Percentiles rank a stretch among this genome's conserved stretches.
Evolutionary conservation across 2,797 vertebrate genomes (phyloP).

Genomic region (Octomys mimax): DNA sequence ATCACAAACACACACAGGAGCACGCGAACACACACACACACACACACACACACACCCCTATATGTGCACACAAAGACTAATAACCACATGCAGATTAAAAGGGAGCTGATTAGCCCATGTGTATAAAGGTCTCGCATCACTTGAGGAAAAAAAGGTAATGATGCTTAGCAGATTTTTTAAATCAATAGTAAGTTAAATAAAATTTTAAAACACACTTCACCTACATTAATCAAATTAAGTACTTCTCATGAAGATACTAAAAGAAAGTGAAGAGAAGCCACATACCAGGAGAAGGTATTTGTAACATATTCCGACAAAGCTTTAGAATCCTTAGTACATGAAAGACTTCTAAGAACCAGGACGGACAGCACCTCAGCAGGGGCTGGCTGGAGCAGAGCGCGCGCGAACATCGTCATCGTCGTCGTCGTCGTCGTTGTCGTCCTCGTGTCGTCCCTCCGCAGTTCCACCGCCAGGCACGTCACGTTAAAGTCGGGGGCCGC

Average conservation of each 20-base stretch:
- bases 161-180: not conserved
- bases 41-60: not conserved
- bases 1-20: too few relatives aligned
- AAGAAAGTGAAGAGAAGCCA: not conserved
- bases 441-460: not conserved
- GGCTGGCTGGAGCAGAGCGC: not conserved
- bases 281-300: not conserved
- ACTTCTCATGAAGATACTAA: not conserved
- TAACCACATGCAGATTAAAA: not conserved
- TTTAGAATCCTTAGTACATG: not conserved
- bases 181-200: not conserved
- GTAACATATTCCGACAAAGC: not conserved
- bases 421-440: not conserved
- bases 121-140: not conserved
- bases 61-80: not conserved
- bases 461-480: not conserved
- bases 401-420: not conserved
- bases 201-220: constrained; percentile 38
- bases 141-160: not conserved
- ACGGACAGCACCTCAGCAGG: not conserved
- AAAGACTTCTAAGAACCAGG: not conserved
- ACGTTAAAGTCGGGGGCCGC: not conserved
- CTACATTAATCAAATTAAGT: not conserved
- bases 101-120: not conserved
- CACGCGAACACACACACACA: not conserved